These are phyloP conservation scores for Eupithecia insigniata DNA, from an alignment of 2,888 invertebrate genomes.

Conservation along the genomic window DNA sequence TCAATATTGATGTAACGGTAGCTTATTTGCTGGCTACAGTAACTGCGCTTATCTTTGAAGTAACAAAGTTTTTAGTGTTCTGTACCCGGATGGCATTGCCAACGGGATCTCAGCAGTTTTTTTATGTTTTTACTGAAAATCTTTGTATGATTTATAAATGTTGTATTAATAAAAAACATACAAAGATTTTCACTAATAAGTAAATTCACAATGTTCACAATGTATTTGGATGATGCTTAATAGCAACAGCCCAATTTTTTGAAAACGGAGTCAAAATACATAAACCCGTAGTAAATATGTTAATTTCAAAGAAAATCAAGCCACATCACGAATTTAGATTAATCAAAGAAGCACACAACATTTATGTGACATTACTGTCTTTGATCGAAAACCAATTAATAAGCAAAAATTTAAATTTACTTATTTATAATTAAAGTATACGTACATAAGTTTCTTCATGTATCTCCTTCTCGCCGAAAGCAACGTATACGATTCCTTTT, in stretches of 20 bases:
- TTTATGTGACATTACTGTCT: neutral
- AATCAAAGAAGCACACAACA: neutral
- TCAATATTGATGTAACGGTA: slow-evolving; percentile 14
- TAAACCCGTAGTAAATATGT: neutral
- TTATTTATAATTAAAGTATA: slow-evolving; percentile 52
- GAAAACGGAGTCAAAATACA: neutral
- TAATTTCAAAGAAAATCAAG: neutral
- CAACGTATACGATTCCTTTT: slow-evolving; percentile 85
- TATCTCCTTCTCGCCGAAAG: slow-evolving; percentile 86
- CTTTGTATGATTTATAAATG: neutral
- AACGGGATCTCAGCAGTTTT: neutral
- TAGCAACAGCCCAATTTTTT: neutral
- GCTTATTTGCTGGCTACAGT: slow-evolving; percentile 13
- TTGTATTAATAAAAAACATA: too few species aligned
- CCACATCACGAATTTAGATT: neutral
- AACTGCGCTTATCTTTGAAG: slow-evolving; percentile 2
- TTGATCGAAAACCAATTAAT: neutral
- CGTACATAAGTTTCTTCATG: slow-evolving; percentile 88
- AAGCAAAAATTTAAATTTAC: neutral
- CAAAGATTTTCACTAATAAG: too few species aligned
- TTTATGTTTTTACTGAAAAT: neutral
- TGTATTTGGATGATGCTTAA: too few species aligned
- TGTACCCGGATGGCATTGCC: neutral
- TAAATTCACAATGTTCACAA: neutral
- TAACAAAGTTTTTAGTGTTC: neutral